These are phyloP conservation scores for Odontophorus gujanensis DNA, from an alignment of 2,113 vertebrate species.

Conservation along the genomic window DNA sequence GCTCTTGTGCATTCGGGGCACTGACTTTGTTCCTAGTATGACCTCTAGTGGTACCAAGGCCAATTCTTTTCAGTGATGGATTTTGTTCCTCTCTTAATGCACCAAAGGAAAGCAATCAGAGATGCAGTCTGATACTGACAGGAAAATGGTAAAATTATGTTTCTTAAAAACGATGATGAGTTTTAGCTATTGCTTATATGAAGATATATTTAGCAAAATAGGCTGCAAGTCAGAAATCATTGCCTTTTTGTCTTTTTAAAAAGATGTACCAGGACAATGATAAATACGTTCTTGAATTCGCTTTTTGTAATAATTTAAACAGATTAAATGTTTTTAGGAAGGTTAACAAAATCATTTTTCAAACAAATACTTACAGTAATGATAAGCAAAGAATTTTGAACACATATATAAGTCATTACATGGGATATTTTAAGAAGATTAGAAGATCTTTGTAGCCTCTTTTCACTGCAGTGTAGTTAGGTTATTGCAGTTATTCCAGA, in stretches of 20 bases:
- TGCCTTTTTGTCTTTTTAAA: background rate
- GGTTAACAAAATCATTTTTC: background rate
- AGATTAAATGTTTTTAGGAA: background rate
- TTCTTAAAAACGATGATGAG: background rate
- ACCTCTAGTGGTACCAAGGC: slow-evolving; percentile 62
- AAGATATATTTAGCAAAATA: background rate
- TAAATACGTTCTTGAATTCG: background rate
- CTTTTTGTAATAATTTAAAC: background rate
- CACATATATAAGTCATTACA: background rate
- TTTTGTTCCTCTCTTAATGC: background rate
- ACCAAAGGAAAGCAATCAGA: background rate
- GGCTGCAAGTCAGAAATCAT: background rate
- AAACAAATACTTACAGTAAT: background rate
- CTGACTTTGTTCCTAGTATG: slow-evolving; percentile 33
- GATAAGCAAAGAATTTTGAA: background rate
- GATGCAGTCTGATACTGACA: slow-evolving; percentile 1
- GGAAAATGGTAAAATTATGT: background rate
- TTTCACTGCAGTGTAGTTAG: background rate
- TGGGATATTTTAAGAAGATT: background rate
- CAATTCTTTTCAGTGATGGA: background rate
- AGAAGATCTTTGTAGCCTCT: background rate
- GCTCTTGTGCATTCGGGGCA: background rate
- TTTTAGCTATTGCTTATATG: background rate
- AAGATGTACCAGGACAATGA: background rate
- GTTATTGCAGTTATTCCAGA: background rate